Evolutionary conservation across 2,888 invertebrate genomes (phyloP), one percentile per base, ranked within the genome.

Genomic region (Asteroscopus sphinx): DNA sequence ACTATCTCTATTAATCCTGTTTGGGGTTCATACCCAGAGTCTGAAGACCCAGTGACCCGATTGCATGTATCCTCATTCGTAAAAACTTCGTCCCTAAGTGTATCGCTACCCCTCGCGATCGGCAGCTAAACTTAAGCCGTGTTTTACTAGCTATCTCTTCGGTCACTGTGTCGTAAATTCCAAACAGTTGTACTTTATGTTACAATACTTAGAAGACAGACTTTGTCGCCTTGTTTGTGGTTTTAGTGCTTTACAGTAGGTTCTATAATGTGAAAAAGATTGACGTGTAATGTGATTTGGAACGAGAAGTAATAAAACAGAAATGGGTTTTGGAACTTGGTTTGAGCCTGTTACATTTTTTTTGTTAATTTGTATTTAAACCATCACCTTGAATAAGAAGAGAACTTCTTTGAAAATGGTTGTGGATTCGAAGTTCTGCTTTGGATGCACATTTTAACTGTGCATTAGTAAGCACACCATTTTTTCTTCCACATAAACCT

Each of bases 91-190:
- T 48, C 7, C 5, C 9, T 41, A 28, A 46, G 55, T 68, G 45
- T 62, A 68, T 49, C 55, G 15, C 45, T 13, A 39, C 13, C 36
- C 13, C 12, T 21, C 21, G 12, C 56, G 15, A 61, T 54, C 44
- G 26, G 48, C 42, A 44, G 21, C 41, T 55, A 46, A 65, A 68
- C 56, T 46, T 68, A 33, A 49, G 45, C 46, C 37, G 15, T 56
- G 61, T 49, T 71, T 53, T 40, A 60, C 48, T 55, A 37, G 37
- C 45, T 48, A 71, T 46, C 28, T 61, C 47, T 51, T 46, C 33
- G 35, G 9, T 40, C 54, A 41, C 54, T 16, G 21, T 16, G 11
- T 46, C 69, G 56, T 66, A 56, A 63, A 69, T 32, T 35, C 17
- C 11, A 36, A 32, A n/a, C 6, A 48, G 39, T 46, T 45, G 33